These are phyloP conservation scores for Oxyruncus cristatus DNA, from an alignment of 2,113 vertebrate genomes.

Conservation along the genomic window DNA sequence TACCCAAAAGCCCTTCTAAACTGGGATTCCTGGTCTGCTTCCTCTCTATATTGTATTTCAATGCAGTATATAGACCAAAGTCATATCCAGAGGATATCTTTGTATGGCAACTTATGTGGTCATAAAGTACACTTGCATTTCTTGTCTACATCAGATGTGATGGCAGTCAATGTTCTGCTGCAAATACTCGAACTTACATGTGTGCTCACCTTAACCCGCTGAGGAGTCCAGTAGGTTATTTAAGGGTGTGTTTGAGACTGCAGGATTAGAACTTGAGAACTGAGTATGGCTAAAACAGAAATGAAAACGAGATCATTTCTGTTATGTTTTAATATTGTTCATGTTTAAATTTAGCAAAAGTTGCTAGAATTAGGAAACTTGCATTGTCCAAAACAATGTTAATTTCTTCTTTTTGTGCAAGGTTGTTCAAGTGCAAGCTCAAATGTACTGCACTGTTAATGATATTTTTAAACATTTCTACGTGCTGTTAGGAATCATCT, in stretches of 20 bases:
- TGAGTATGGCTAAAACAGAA: background rate
- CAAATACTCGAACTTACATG: background rate
- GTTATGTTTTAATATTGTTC: background rate
- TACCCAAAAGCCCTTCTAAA: background rate
- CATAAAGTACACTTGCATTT: background rate
- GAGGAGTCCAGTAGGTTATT: background rate
- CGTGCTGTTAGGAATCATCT: background rate
- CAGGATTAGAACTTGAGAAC: background rate
- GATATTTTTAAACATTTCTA: background rate
- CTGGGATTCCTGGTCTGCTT: background rate
- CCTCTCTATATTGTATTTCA: background rate
- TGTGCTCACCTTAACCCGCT: background rate
- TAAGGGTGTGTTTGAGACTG: background rate
- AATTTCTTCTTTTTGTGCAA: background rate
- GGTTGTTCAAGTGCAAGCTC: background rate
- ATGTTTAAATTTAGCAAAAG: background rate
- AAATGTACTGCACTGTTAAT: background rate
- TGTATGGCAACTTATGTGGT: background rate
- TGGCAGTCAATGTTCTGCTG: background rate
- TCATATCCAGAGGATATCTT: background rate
- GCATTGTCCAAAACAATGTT: background rate
- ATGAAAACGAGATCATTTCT: background rate
- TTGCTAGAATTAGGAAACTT: background rate
- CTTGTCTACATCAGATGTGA: background rate
- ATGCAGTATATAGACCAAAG: background rate